Evolutionary conservation across 2,888 invertebrate species (phyloP).

Genomic region (Apoderus coryli): DNA sequence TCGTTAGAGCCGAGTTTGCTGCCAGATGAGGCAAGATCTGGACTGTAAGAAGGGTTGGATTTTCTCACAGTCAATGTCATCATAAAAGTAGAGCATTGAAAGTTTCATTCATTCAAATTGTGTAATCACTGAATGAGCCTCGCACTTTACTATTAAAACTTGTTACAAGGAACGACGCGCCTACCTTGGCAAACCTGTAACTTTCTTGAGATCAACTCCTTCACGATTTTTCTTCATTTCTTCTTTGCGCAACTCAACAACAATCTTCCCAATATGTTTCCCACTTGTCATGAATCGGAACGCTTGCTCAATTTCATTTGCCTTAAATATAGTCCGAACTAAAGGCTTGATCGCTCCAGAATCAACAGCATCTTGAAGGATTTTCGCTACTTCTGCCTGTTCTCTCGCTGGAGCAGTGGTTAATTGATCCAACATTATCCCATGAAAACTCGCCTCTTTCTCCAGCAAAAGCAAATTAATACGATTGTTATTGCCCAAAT

Average conservation of each 20-base stretch:
- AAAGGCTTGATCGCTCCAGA: conserved; percentile 57
- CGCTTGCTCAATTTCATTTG: conserved; percentile 53
- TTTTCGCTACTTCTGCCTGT: conserved; percentile 3
- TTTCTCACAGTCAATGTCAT: no score
- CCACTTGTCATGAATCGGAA: conserved; percentile 50
- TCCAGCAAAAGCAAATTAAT: conserved; percentile 52
- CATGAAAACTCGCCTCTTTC: conserved; percentile 61
- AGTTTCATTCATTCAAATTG: no score
- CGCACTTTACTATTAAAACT: no score
- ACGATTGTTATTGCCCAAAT: conserved; percentile 52
- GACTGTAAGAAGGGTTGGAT: no score
- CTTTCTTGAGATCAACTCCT: not conserved
- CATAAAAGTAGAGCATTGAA: no score
- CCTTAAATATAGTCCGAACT: conserved; percentile 44
- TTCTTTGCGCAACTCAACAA: conserved; percentile 29
- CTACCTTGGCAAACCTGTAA: not conserved
- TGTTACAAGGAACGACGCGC: no score
- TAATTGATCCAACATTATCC: conserved; percentile 52
- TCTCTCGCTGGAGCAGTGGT: not conserved
- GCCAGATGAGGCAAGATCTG: no score
- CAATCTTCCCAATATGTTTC: conserved; percentile 67
- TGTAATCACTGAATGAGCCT: no score
- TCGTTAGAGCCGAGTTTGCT: no score
- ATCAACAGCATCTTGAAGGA: conserved; percentile 10
- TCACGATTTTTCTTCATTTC: conserved; percentile 13